Evolutionary conservation across 2,888 invertebrate species (phyloP), one percentile per base, ranked within the genome.

Genomic region (Hecatera dysodea): DNA sequence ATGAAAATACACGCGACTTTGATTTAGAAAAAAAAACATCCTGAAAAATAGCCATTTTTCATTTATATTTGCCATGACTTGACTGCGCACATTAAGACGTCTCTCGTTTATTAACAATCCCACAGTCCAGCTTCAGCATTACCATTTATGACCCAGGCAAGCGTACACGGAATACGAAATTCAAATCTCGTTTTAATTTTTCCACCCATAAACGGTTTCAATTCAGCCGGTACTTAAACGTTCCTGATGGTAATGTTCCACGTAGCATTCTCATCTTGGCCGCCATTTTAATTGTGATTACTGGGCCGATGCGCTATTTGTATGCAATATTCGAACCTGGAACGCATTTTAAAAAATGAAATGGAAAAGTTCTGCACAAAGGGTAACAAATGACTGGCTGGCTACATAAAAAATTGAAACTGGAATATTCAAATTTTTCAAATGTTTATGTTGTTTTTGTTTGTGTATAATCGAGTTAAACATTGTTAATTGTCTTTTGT

Each of bases 131-230:
- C 67, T 60, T 50, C 74, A 36, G n/a, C 57, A 82, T 88, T 85
- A 79, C 69, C 83, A 85, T 88, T 86, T 83, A 86, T 78, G 85
- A 83, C 73, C 75, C 75, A 75, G 72, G 65, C 77, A 67, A 67
- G 75, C 83, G 83, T 66, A 78, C 61, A 64, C 75, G 50, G 86
- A 88, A 88, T 89, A 80, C 84, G 60, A 81, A 88, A 86, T 85
- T 83, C 77, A 82, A 88, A 86, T 84, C 80, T 82, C 75, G 77
- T 86, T 88, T 88, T 83, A 89, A 87, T 87, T 88, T 88, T 89
- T 87, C 84, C 83, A 75, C 70, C 84, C 85, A 86, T 89, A 88
- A 89, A 88, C 86, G 86, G 79, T 88, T 92, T 88, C 86, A 89
- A 90, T 91, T 89, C 86, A 79, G 75, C 71, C 75, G 75, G 84